phyloP scores from a whole-genome alignment of 2,113 vertebrate species.

The Xyrauchen texanus region DNA sequence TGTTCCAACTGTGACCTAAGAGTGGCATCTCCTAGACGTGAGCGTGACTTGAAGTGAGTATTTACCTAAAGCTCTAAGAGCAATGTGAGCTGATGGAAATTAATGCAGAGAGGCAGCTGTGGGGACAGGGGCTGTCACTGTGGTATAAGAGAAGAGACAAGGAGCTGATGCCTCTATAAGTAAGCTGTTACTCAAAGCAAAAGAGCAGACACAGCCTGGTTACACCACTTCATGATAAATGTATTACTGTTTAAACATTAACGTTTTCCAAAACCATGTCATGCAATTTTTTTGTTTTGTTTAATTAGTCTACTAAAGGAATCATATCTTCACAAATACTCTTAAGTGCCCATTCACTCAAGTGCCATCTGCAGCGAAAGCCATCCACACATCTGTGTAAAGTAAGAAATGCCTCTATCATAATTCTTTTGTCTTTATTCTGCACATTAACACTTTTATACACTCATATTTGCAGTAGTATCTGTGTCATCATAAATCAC shows the following conservation, averaged over 20 bases:
- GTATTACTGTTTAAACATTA: background rate
- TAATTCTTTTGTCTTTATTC: too few relatives aligned
- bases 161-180: constrained; percentile 60
- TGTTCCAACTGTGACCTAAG: constrained; percentile 62
- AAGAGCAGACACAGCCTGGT: constrained; percentile 57
- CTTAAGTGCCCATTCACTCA: too few relatives aligned
- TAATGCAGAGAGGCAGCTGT: constrained; percentile 65
- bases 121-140: constrained; percentile 59
- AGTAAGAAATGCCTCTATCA: too few relatives aligned
- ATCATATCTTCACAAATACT: too few relatives aligned
- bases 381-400: too few relatives aligned
- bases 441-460: too few relatives aligned
- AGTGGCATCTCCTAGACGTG: constrained; percentile 53
- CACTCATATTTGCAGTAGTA: too few relatives aligned
- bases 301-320: too few relatives aligned
- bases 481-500: too few relatives aligned
- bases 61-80: constrained; percentile 37
- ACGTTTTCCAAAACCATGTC: too few relatives aligned
- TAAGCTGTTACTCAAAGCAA: constrained; percentile 65
- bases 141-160: constrained; percentile 62
- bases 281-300: too few relatives aligned
- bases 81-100: constrained; percentile 65
- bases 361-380: too few relatives aligned
- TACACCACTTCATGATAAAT: constrained; percentile 43
- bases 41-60: constrained; percentile 12